Evolutionary conservation across 2,113 vertebrate genomes (phyloP).

Genomic region (Cryptomyrus ogoouensis): DNA sequence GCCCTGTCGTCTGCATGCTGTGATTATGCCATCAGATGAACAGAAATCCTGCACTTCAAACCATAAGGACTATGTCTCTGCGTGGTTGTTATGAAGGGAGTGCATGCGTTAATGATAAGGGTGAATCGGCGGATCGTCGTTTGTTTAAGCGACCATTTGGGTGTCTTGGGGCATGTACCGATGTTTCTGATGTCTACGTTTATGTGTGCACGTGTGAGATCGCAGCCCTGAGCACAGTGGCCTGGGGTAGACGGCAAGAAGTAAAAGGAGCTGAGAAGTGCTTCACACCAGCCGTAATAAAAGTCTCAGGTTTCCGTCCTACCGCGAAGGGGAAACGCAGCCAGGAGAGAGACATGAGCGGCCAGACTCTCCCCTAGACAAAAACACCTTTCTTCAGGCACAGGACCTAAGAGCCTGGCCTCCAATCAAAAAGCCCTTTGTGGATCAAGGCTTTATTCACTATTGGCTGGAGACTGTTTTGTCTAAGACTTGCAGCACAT

Average conservation of each 20-base stretch:
- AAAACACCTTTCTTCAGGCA: slow-evolving; percentile 64
- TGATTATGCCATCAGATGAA: neutral
- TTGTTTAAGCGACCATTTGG: neutral
- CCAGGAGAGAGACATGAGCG: slow-evolving; percentile 37
- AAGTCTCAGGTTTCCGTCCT: slow-evolving; percentile 54
- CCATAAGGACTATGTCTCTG: neutral
- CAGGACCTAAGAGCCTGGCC: slow-evolving; percentile 51
- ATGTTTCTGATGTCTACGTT: neutral
- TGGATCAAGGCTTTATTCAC: slow-evolving; percentile 49
- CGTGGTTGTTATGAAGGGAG: neutral
- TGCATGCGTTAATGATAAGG: neutral
- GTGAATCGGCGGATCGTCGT: neutral
- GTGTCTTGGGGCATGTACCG: neutral
- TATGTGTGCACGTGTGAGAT: slow-evolving; percentile 35
- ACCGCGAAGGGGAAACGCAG: slow-evolving; percentile 42
- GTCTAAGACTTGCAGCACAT: slow-evolving; percentile 51
- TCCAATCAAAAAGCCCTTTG: slow-evolving; percentile 47
- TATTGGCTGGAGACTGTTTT: slow-evolving; percentile 56
- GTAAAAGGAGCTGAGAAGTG: slow-evolving; percentile 53
- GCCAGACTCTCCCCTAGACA: slow-evolving; percentile 56
- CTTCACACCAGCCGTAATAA: slow-evolving; percentile 59
- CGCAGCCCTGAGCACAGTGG: slow-evolving; percentile 38
- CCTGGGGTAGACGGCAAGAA: slow-evolving; percentile 47
- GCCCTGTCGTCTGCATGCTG: neutral
- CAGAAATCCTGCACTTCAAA: neutral